phyloP scores from a whole-genome alignment of 2,113 vertebrate species.

The Sprattus sprattus region DNA sequence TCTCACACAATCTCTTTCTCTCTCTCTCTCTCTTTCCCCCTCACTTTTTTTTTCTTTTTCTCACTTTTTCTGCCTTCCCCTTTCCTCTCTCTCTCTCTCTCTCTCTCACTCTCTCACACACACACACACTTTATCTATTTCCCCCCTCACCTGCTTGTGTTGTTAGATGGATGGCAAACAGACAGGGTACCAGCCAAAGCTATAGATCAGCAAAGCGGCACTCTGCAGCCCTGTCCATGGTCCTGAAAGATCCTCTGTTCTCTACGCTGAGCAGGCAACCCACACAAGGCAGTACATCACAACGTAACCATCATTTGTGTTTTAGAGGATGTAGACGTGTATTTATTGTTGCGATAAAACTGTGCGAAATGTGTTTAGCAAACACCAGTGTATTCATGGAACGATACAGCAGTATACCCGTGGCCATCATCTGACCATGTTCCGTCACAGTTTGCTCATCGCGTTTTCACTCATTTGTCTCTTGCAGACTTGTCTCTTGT shows the following conservation, averaged over 20 bases:
- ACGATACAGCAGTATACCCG: background rate
- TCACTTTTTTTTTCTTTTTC: constrained; percentile 3
- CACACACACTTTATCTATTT: background rate
- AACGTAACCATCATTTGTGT: background rate
- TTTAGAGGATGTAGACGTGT: background rate
- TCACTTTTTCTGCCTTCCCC: background rate
- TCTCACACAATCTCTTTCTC: background rate
- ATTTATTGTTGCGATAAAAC: background rate
- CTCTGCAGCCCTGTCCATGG: constrained; percentile 37
- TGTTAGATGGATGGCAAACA: constrained; percentile 44
- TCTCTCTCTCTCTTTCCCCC: background rate
- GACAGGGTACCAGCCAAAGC: constrained; percentile 52
- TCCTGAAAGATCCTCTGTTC: constrained; percentile 43
- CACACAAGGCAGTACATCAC: background rate
- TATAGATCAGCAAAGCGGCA: constrained; percentile 12
- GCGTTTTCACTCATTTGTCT: background rate
- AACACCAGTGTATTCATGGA: background rate
- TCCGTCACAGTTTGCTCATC: background rate
- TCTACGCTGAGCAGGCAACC: background rate
- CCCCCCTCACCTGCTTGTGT: constrained; percentile 15
- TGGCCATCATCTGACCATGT: background rate
- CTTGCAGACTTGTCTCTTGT: background rate
- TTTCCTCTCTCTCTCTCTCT: background rate
- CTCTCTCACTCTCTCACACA: background rate
- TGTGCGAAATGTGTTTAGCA: background rate